Conservation (phyloP, 2,797 vertebrate species). For the Nothura maculosa region DNA sequence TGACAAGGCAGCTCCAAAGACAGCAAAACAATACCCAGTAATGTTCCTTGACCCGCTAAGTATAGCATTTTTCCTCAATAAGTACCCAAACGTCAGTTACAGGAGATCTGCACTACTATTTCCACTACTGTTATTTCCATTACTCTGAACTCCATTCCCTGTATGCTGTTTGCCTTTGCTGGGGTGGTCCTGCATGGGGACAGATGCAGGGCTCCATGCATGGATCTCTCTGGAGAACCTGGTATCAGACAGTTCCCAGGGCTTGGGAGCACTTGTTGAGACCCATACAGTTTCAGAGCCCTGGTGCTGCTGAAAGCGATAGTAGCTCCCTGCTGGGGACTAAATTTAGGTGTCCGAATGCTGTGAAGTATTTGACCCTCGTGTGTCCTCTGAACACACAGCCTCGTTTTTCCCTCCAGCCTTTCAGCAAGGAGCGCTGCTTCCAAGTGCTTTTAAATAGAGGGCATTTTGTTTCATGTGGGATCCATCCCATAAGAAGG, state of each 20-base stretch:
- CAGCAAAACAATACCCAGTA: neutral
- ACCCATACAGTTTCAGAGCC: neutral
- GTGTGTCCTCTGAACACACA: neutral
- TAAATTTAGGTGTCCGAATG: neutral
- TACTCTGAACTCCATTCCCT: neutral
- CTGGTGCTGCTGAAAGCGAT: neutral
- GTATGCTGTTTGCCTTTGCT: accelerated
- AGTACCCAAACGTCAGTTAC: neutral
- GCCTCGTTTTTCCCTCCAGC: neutral
- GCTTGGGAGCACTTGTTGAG: accelerated
- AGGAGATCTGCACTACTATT: neutral
- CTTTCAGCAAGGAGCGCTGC: neutral
- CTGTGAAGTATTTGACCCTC: neutral
- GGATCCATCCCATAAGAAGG: neutral
- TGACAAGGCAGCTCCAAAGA: neutral
- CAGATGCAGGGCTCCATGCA: neutral
- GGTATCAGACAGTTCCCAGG: neutral
- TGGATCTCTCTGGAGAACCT: accelerated
- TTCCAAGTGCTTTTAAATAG: neutral
- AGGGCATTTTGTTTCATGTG: neutral
- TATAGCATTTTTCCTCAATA: neutral
- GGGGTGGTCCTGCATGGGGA: accelerated
- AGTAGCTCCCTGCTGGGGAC: neutral
- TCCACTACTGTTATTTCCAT: neutral
- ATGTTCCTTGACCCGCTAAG: accelerated